Evolutionary conservation across 2,888 invertebrate genomes (phyloP), one percentile per base, ranked within the genome.

Genomic region (Spialia ferax): DNA sequence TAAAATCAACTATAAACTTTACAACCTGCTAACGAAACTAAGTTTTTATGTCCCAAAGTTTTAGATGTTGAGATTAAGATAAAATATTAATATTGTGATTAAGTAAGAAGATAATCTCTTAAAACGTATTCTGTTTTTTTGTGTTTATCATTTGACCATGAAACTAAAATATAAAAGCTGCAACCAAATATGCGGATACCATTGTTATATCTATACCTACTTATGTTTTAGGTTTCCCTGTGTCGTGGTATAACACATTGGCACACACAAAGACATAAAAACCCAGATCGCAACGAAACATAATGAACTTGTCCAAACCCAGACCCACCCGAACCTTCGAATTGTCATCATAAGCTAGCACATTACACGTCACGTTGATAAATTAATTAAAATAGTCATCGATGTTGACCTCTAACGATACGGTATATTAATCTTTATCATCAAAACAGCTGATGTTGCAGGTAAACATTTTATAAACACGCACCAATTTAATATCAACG

Each of bases 1-100:
- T 60, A 66, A 67, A 67, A 6, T 67, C 55, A 32, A 67, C 55
- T 61, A 67, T 55, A 22, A 55, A 55, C 54, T 60, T 66, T 54
- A 66, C 38, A 60, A 38, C 48, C 38, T 52, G 10, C 29, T 61
- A 61, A 60, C 29, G 55, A 67, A 67, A 42, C 66, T 42, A 54
- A 48, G 48, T 48, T 59, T 50, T 60, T 55, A 67, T 61, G 55
- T 23, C 20, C 23, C 22, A 42, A 42, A 13, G 45, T 67, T 60
- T 45, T 55, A 55, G 55, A 60, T 66, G 29, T 60, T 42, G 50
- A 61, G 59, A 60, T 60, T 45, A 59, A 60, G 42, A 50, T 45
- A 60, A 38, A 66, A 45, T 54, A 66, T 60, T 45, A 29, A 45
- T 26, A 42, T 20, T 18, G 5, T 32, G 18, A 55, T 32, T 8